Evolutionary conservation across 1,140 invertebrate genomes (phyloP).

Genomic region (Tetragnatha versicolor): DNA sequence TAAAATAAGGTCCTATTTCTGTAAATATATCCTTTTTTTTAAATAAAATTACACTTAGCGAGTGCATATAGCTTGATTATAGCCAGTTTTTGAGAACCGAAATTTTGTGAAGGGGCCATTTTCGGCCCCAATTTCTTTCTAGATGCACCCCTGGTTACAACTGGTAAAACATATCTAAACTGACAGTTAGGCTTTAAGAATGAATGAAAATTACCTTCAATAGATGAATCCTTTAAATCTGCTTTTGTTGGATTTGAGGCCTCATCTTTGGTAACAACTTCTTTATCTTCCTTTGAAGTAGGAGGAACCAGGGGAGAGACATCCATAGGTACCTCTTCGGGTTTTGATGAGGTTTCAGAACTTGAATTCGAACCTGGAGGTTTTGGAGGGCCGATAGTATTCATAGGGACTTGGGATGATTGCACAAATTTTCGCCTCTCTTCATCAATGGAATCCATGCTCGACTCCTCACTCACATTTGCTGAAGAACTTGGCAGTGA

Average conservation of each 20-base stretch:
- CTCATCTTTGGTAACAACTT: background rate
- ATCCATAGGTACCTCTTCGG: background rate
- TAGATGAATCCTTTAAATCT: background rate
- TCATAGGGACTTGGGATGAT: conserved; percentile 31
- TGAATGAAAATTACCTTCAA: background rate
- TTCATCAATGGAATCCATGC: conserved; percentile 49
- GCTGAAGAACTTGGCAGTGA: conserved; percentile 5
- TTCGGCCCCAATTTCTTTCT: no score
- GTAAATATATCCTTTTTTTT: no score
- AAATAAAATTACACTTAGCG: no score
- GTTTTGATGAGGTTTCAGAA: background rate
- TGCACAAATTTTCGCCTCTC: conserved; percentile 39
- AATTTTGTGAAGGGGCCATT: no score
- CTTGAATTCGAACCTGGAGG: background rate
- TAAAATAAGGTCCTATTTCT: no score
- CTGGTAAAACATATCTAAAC: no score
- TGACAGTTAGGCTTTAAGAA: no score
- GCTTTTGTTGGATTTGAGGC: background rate
- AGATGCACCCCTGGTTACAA: no score
- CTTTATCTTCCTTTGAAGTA: background rate
- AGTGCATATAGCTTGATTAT: no score
- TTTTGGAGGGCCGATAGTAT: conserved; percentile 35
- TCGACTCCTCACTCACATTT: conserved; percentile 46
- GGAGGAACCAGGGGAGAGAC: background rate
- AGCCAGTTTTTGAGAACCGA: no score